Evolutionary conservation across 2,888 invertebrate species (phyloP).

Genomic region (Cenopis cana): DNA sequence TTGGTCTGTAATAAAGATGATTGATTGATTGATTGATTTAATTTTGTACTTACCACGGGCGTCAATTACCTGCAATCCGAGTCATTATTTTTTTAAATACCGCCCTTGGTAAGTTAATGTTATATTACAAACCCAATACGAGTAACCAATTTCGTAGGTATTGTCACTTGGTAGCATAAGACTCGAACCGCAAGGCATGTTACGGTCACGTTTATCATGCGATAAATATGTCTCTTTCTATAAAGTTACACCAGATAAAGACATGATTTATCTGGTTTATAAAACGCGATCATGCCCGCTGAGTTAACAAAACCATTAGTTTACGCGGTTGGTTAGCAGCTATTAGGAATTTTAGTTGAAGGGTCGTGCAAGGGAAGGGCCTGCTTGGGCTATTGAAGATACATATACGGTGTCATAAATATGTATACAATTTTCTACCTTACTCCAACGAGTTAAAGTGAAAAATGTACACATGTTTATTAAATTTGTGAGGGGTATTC

Average conservation of each 20-base stretch:
- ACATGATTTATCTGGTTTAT: neutral
- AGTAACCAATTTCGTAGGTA: neutral
- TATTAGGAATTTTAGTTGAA: slow-evolving; percentile 18
- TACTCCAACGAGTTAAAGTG: neutral
- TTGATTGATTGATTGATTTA: no score
- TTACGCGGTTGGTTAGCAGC: slow-evolving; percentile 10
- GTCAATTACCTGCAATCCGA: no score
- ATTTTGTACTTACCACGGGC: no score
- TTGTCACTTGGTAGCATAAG: neutral
- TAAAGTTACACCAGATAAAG: neutral
- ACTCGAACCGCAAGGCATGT: neutral
- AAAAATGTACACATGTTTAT: neutral
- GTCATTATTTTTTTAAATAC: no score
- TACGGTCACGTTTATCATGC: neutral
- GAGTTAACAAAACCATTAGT: slow-evolving; percentile 10
- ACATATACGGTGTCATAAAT: neutral
- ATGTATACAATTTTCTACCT: neutral
- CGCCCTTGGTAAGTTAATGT: no score
- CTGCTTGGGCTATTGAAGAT: neutral
- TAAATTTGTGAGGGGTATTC: neutral
- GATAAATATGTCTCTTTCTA: neutral
- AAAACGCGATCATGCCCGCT: neutral
- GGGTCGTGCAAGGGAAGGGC: slow-evolving; percentile 14
- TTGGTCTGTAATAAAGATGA: no score
- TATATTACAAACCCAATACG: no score